Evolutionary conservation across 2,113 vertebrate species (phyloP), one percentile per base, ranked within the genome.

Genomic region (Syngnathus typhle): DNA sequence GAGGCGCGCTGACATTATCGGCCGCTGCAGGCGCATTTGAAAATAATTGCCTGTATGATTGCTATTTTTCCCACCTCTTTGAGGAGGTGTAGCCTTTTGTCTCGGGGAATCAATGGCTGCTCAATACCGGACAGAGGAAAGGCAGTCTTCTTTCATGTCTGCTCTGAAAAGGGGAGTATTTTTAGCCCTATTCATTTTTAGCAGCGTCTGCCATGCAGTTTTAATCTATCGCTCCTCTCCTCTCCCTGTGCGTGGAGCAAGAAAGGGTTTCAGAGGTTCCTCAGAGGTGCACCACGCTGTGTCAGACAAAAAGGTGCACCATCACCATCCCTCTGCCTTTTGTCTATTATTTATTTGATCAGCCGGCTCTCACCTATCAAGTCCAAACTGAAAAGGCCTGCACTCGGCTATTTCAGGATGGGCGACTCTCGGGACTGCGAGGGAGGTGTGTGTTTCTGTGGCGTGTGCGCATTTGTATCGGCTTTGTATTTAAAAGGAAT

Each of bases 31-130:
- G 87, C 88, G 82, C 85, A 88, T 91, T 91, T 85, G 85, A 86
- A 89, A 90, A 91, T 90, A 91, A 91, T 90, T 90, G 89, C 84
- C 84, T 87, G 85, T 88, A 88, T 91, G 89, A 90, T 89, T 90
- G 85, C 86, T 87, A 84, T 88, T 90, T 91, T 90, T 87, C 85
- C 87, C 85, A 84, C 82, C 85, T 89, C 88, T 89, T 89, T 89
- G 88, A 88, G 88, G 87, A 90, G 87, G 85, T 91, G 84, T 87
- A 84, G 82, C 82, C 87, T 89, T 58, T 90, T 91, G 89, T 91
- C 88, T 89, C 83, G 80, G 55, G 13, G 85, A 89, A 90, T 89
- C 87, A 88, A 88, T 89, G 85, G 83, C 79, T 87, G 80, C 77
- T 91, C 88, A 87, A 88, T 88, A 89, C 81, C 81, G 87, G 87